phyloP scores from a whole-genome alignment of 2,888 invertebrate genomes.

The Electrophaes corylata region DNA sequence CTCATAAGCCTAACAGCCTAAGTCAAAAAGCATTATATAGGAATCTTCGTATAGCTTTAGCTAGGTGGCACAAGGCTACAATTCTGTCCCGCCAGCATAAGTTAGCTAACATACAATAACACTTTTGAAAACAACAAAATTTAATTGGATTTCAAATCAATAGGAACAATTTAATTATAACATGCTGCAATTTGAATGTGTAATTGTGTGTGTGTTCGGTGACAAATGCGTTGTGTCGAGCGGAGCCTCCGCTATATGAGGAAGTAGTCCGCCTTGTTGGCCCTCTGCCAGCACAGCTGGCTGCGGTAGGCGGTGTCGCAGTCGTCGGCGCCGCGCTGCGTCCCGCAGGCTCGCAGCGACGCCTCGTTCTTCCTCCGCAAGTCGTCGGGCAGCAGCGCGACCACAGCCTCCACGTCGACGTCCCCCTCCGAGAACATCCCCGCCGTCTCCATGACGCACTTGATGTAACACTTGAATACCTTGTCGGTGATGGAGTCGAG shows the following conservation, averaged over 20 bases:
- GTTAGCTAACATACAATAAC: no score
- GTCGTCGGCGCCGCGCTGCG: slow-evolving; percentile 63
- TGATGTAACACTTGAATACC: slow-evolving; percentile 72
- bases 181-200: not conserved
- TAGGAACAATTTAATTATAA: no score
- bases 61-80: no score
- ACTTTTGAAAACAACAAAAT: no score
- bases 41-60: no score
- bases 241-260: slow-evolving; percentile 53
- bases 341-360: slow-evolving; percentile 60
- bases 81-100: no score
- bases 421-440: slow-evolving; percentile 71
- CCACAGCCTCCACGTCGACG: slow-evolving; percentile 69
- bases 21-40: no score
- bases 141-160: no score
- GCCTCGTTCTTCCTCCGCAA: slow-evolving; percentile 54
- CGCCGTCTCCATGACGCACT: slow-evolving; percentile 76
- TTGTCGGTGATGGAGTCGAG: slow-evolving; percentile 54
- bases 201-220: not conserved
- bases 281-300: slow-evolving; percentile 73
- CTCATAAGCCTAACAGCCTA: no score
- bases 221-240: not conserved
- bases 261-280: slow-evolving; percentile 64
- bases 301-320: slow-evolving; percentile 74
- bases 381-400: slow-evolving; percentile 65